Conservation (phyloP, 2,113 vertebrate genomes). For the Brachirus orientalis region DNA sequence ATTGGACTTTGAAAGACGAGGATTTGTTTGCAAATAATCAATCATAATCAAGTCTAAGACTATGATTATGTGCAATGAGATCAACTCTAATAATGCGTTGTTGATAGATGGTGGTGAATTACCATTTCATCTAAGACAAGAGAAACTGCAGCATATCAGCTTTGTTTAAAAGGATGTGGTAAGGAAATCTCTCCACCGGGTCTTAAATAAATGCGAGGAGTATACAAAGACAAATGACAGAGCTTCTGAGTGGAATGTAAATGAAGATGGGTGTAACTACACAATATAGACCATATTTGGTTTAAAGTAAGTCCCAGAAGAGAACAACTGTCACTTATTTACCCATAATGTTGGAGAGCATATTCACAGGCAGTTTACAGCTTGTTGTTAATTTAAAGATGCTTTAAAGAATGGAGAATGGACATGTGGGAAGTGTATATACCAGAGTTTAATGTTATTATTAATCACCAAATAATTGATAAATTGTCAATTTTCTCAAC, state of each 20-base stretch:
- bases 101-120: background rate
- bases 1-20: background rate
- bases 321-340: too few relatives aligned
- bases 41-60: background rate
- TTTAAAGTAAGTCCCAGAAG: background rate
- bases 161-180: background rate
- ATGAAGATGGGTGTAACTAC: background rate
- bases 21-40: background rate
- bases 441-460: too few relatives aligned
- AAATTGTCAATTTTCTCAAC: too few relatives aligned
- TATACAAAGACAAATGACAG: background rate
- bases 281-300: background rate
- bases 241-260: background rate
- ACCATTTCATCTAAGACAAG: background rate
- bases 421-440: too few relatives aligned
- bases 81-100: background rate
- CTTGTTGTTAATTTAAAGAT: too few relatives aligned
- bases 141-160: background rate
- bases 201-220: background rate
- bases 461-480: too few relatives aligned
- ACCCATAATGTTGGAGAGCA: too few relatives aligned
- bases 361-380: too few relatives aligned
- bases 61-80: background rate
- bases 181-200: background rate
- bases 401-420: too few relatives aligned